Conservation (phyloP, 2,797 vertebrate genomes). For the Sus cebifrons region DNA sequence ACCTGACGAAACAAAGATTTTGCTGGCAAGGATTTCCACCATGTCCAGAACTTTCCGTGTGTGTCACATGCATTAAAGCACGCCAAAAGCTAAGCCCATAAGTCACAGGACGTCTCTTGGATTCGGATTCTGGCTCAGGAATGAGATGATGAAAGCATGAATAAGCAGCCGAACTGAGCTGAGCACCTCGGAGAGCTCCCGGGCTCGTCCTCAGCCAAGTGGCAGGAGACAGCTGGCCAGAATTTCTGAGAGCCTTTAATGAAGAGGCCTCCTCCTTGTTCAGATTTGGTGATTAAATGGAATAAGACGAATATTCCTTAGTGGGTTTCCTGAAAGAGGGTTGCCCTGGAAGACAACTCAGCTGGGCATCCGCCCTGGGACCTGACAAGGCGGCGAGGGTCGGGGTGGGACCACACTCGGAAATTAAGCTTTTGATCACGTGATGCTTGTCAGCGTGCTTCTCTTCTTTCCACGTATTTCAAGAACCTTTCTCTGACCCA, state of each 20-base stretch:
- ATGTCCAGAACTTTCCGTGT: conserved; percentile 45
- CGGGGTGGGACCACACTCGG: conserved; percentile 60
- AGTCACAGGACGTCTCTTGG: conserved; percentile 34
- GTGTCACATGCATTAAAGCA: conserved; percentile 44
- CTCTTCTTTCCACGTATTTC: not conserved
- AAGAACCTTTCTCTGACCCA: conserved; percentile 10
- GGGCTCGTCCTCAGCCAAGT: conserved; percentile 93
- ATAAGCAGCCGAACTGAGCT: conserved; percentile 90
- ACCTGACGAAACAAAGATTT: conserved; percentile 71
- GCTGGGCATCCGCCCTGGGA: not conserved
- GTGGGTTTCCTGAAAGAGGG: conserved; percentile 92
- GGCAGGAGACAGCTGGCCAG: conserved; percentile 96
- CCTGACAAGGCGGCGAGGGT: not conserved
- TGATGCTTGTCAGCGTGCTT: not conserved
- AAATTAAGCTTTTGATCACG: conserved; percentile 42
- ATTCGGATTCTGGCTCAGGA: conserved; percentile 83
- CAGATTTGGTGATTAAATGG: conserved; percentile 95
- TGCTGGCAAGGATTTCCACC: conserved; percentile 46
- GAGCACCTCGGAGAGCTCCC: conserved; percentile 90
- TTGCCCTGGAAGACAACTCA: conserved; percentile 88
- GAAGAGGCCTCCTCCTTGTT: conserved; percentile 93
- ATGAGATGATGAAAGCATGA: conserved; percentile 88
- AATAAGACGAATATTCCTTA: conserved; percentile 95
- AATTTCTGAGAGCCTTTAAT: conserved; percentile 96
- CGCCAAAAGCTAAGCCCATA: conserved; percentile 65